phyloP scores from a whole-genome alignment of 2,113 vertebrate species.

The Pterocles gutturalis region DNA sequence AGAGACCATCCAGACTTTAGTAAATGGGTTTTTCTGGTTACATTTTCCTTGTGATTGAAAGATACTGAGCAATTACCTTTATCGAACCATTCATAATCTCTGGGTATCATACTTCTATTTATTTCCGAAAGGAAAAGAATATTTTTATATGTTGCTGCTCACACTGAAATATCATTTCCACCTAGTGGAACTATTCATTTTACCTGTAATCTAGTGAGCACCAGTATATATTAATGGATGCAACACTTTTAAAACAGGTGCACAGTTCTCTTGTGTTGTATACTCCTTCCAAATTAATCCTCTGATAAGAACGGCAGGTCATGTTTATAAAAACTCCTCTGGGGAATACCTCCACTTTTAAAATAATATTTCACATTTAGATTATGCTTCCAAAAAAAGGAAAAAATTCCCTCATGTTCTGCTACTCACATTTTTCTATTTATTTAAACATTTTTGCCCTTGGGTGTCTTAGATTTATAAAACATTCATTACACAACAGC shows the following conservation, averaged over 20 bases:
- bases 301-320: constrained; percentile 19
- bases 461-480: constrained; percentile 49
- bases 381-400: neutral
- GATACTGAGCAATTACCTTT: neutral
- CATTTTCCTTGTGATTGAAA: constrained; percentile 34
- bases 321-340: neutral
- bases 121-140: neutral
- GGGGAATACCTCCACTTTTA: neutral
- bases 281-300: neutral
- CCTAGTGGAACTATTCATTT: neutral
- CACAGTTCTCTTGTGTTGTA: neutral
- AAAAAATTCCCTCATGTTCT: neutral
- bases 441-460: constrained; percentile 63
- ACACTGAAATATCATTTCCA: constrained; percentile 21
- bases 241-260: neutral
- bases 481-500: constrained; percentile 51
- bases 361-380: constrained; percentile 28
- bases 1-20: neutral
- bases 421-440: constrained; percentile 27
- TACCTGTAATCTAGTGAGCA: neutral
- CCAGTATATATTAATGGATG: neutral
- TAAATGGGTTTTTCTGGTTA: neutral
- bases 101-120: neutral
- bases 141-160: constrained; percentile 6
- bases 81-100: constrained; percentile 21